Conservation (phyloP, 2,888 invertebrate species). For the Eristalis pertinax region DNA sequence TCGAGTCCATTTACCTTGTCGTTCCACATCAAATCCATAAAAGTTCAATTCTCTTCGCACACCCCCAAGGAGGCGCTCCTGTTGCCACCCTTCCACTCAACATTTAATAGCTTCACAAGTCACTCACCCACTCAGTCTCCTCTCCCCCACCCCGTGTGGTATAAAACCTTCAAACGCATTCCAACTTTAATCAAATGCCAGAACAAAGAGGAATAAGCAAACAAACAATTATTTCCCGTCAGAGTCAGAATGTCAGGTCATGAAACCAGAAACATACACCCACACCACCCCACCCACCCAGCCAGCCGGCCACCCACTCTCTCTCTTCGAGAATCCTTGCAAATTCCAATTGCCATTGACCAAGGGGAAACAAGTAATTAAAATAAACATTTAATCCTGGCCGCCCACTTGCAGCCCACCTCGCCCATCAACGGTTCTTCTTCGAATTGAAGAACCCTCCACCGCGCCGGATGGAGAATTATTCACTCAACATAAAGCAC, state of each 20-base stretch:
- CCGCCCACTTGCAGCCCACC: background rate
- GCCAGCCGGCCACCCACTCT: background rate
- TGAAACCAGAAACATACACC: conserved; percentile 9
- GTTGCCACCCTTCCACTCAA: background rate
- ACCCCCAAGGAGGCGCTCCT: no score
- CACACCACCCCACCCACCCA: background rate
- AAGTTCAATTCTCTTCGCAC: no score
- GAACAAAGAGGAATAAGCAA: background rate
- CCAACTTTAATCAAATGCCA: conserved; percentile 16
- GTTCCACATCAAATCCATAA: no score
- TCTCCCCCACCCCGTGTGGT: background rate
- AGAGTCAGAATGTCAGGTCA: background rate
- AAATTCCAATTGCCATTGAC: conserved; percentile 7
- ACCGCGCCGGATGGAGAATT: conserved; percentile 7
- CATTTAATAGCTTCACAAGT: background rate
- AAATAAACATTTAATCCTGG: conserved; percentile 45
- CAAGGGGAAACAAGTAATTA: conserved; percentile 38
- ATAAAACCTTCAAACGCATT: conserved; percentile 4
- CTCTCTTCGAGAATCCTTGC: background rate
- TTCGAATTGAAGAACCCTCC: no score
- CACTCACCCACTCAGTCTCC: no score
- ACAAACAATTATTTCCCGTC: conserved; percentile 10
- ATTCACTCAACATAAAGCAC: conserved; percentile 48
- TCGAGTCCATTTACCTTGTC: no score
- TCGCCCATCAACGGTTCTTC: conserved; percentile 9